Evolutionary conservation across 2,888 invertebrate species (phyloP).

Genomic region (Drosophila paramelanica): DNA sequence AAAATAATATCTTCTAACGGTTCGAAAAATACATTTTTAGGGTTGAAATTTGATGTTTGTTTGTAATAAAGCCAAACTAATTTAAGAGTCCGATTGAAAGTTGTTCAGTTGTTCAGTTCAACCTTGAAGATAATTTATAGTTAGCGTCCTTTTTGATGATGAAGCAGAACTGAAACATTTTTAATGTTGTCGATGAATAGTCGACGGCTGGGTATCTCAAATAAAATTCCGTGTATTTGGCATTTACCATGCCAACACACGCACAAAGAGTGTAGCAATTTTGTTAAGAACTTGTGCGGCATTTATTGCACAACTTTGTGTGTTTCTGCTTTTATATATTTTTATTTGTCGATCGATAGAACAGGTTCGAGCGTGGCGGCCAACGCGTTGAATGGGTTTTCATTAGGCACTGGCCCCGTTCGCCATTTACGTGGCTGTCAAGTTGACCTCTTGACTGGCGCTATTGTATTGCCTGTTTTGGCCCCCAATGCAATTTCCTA

Average conservation of each 20-base stretch:
- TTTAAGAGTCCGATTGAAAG: too few species aligned
- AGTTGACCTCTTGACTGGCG: slow-evolving; percentile 41
- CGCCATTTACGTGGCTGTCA: slow-evolving; percentile 21
- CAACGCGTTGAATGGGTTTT: slow-evolving; percentile 31
- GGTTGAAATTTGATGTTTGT: too few species aligned
- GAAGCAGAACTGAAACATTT: too few species aligned
- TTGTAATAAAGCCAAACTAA: too few species aligned
- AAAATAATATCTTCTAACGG: too few species aligned
- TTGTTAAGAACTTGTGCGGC: slow-evolving; percentile 10
- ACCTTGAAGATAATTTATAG: too few species aligned
- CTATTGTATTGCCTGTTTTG: not conserved
- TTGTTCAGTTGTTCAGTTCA: too few species aligned
- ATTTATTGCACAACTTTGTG: slow-evolving; percentile 14
- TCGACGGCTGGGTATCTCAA: not conserved
- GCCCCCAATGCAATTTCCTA: slow-evolving; percentile 61
- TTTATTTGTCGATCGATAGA: slow-evolving; percentile 26
- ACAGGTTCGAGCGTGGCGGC: slow-evolving; percentile 6
- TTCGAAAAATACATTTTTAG: too few species aligned
- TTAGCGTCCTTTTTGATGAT: too few species aligned
- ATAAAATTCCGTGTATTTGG: slow-evolving; percentile 24
- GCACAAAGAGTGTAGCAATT: slow-evolving; percentile 21
- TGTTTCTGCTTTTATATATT: not conserved
- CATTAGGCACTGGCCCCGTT: slow-evolving; percentile 15
- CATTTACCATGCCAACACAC: slow-evolving; percentile 5
- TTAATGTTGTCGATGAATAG: too few species aligned